Conservation (phyloP, 2,888 invertebrate genomes). For the Lycocerus yunnanus region DNA sequence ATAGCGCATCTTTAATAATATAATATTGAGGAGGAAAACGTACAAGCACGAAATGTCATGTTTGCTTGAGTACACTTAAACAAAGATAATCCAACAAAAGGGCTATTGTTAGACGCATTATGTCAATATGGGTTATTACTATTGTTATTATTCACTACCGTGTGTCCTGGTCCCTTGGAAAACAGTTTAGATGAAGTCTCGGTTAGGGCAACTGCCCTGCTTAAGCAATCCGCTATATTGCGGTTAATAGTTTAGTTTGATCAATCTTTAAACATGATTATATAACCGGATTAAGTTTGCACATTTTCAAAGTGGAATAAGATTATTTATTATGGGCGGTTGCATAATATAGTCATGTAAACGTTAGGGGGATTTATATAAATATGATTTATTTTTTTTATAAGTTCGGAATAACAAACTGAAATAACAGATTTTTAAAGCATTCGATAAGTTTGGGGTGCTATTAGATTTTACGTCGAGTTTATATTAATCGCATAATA, state of each 20-base stretch:
- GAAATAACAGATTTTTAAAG: neutral
- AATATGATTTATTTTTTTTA: neutral
- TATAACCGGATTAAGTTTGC: constrained; percentile 20
- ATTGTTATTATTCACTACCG: constrained; percentile 33
- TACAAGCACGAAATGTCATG: constrained; percentile 25
- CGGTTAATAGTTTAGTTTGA: constrained; percentile 24
- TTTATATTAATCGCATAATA: neutral
- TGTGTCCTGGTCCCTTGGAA: constrained; percentile 28
- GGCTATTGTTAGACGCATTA: constrained; percentile 31
- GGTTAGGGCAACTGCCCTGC: neutral
- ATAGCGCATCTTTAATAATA: neutral
- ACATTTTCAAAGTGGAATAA: constrained; percentile 12
- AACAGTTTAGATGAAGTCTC: constrained; percentile 25
- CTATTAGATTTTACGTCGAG: neutral
- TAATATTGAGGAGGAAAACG: neutral
- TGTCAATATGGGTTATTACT: constrained; percentile 33
- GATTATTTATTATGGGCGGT: constrained; percentile 8
- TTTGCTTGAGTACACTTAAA: constrained; percentile 31
- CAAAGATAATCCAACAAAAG: constrained; percentile 33
- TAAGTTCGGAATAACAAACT: neutral
- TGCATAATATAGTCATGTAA: neutral
- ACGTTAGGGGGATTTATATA: neutral
- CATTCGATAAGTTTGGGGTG: neutral
- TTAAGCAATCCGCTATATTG: constrained; percentile 9
- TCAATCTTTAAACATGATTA: constrained; percentile 27